These are phyloP conservation scores for Poeciliopsis turneri DNA, from an alignment of 2,797 vertebrate genomes.

Conservation along the genomic window DNA sequence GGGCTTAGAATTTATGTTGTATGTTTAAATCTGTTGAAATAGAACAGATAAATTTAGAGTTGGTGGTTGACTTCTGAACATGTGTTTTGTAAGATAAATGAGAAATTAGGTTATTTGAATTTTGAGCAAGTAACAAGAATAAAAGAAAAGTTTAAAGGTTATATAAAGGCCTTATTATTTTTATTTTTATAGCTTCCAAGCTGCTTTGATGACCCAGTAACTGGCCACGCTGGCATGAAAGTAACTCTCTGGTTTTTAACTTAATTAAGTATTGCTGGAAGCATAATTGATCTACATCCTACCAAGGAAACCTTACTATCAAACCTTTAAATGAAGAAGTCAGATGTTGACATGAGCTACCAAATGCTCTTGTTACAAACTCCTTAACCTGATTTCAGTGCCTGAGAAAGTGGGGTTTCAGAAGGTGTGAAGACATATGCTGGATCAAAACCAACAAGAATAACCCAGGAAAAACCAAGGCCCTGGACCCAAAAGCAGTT, in stretches of 20 bases:
- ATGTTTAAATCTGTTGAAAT: background rate
- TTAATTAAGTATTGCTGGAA: background rate
- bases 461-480: slow-evolving; percentile 97
- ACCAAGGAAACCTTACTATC: background rate
- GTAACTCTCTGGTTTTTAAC: background rate
- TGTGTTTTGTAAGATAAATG: background rate
- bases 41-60: background rate
- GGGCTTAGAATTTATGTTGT: background rate
- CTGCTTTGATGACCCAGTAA: background rate
- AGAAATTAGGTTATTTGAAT: background rate
- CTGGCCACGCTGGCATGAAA: background rate
- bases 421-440: slow-evolving; percentile 97
- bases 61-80: background rate
- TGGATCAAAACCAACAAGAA: slow-evolving; percentile 99
- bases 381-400: slow-evolving; percentile 78
- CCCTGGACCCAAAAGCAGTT: slow-evolving; percentile 96
- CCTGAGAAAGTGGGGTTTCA: slow-evolving; percentile 97
- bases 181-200: background rate
- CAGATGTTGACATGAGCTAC: background rate
- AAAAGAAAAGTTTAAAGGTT: background rate
- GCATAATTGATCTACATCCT: background rate
- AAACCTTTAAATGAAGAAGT: background rate
- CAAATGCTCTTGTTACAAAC: background rate
- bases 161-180: background rate
- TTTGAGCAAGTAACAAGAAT: background rate